Evolutionary conservation across 2,113 vertebrate species (phyloP).

Genomic region (Cacatua alba): DNA sequence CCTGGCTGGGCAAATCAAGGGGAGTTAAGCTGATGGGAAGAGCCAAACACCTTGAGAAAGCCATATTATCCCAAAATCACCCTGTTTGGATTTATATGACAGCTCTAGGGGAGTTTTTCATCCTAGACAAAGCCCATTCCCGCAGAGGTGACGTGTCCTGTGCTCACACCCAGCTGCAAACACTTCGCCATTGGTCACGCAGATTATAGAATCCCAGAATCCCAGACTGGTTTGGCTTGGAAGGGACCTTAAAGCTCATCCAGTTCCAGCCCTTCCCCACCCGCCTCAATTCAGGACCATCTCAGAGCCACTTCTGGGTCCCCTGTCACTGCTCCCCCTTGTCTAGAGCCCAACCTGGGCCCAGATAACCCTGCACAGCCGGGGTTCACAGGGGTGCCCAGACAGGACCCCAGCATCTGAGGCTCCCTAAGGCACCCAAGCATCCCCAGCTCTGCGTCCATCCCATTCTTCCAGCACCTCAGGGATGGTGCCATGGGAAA

Average conservation of each 20-base stretch:
- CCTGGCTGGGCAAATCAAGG: not conserved
- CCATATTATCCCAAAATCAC: not conserved
- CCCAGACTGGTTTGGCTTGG: not conserved
- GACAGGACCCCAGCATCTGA: not conserved
- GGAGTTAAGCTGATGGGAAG: not conserved
- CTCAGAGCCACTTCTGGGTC: not conserved
- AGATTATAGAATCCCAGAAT: not conserved
- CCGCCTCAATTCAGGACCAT: not conserved
- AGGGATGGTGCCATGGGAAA: accelerated
- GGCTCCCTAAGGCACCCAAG: not conserved
- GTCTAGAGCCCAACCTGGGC: not conserved
- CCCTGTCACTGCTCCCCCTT: not conserved
- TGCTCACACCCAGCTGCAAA: not conserved
- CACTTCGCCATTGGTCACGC: not conserved
- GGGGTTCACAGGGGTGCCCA: not conserved
- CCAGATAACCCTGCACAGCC: accelerated
- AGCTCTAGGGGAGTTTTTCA: not conserved
- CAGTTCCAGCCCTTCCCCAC: not conserved
- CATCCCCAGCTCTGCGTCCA: not conserved
- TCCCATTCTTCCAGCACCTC: not conserved
- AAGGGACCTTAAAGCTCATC: not conserved
- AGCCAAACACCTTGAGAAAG: not conserved
- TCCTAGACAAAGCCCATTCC: not conserved
- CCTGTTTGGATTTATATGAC: not conserved
- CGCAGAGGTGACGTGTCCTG: not conserved